Percentiles rank a stretch among this genome's conserved stretches.
Conservation (phyloP, 2,113 vertebrate species). For the Oreochromis aureus region DNA sequence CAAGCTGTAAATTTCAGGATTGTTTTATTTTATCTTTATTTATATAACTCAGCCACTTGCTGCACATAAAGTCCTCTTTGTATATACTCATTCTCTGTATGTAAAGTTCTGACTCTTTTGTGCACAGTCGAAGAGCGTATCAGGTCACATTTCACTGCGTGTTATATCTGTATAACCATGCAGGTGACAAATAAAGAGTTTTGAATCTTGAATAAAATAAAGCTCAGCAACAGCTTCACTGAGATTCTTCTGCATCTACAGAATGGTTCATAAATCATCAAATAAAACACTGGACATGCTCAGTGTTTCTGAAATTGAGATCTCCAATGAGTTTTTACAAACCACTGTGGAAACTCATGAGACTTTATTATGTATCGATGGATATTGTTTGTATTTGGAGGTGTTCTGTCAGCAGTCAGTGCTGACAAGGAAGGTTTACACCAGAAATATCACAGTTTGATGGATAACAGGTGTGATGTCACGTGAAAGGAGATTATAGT, state of each 20-base stretch:
- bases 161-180: no score
- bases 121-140: no score
- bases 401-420: not conserved
- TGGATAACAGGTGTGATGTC: not conserved
- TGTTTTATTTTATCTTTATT: not conserved
- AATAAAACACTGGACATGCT: not conserved
- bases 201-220: not conserved
- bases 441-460: not conserved
- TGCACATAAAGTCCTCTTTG: no score
- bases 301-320: not conserved
- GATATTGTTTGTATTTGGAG: not conserved
- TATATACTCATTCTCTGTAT: no score
- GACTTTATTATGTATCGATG: not conserved
- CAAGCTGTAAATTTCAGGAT: not conserved
- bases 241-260: rapidly evolving
- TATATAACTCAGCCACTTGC: rapidly evolving
- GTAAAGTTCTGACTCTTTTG: no score
- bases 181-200: no score
- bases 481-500: not conserved
- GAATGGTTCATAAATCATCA: not conserved
- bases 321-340: not conserved
- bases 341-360: not conserved
- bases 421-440: rapidly evolving
- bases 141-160: no score
- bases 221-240: not conserved